These are phyloP conservation scores for Babyrousa celebensis DNA, from an alignment of 2,797 vertebrate species.

Conservation along the genomic window DNA sequence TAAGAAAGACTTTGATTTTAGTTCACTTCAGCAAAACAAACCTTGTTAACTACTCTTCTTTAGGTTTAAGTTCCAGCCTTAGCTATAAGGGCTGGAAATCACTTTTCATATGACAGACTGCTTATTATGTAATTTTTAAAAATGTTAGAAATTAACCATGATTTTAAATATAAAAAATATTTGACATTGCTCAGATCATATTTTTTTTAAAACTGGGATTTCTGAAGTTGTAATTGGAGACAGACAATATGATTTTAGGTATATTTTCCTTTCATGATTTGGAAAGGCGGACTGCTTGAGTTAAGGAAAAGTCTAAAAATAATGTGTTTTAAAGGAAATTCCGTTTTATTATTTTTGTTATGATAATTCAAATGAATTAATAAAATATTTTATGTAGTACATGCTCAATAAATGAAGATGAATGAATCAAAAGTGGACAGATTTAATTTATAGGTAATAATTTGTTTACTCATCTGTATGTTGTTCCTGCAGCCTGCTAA, in stretches of 20 bases:
- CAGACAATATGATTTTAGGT: conserved; percentile 1
- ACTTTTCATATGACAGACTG: neutral
- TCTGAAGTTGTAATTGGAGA: conserved; percentile 45
- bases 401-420: conserved; percentile 39
- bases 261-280: neutral
- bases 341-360: conserved; percentile 62
- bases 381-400: conserved; percentile 34
- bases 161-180: conserved; percentile 53
- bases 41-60: conserved; percentile 19
- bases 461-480: conserved; percentile 25
- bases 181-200: conserved; percentile 21
- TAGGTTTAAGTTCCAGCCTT: conserved; percentile 15
- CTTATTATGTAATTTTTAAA: neutral
- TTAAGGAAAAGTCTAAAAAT: conserved; percentile 40
- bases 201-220: conserved; percentile 43
- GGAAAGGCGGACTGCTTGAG: conserved; percentile 17
- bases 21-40: conserved; percentile 55
- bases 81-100: conserved; percentile 16
- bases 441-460: conserved; percentile 65
- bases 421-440: conserved; percentile 24
- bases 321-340: conserved; percentile 34
- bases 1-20: conserved; percentile 35
- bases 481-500: neutral
- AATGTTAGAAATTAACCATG: conserved; percentile 51
- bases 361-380: conserved; percentile 48